phyloP scores from a whole-genome alignment of 2,888 invertebrate species.

The Caenorhabditis sp. region DNA sequence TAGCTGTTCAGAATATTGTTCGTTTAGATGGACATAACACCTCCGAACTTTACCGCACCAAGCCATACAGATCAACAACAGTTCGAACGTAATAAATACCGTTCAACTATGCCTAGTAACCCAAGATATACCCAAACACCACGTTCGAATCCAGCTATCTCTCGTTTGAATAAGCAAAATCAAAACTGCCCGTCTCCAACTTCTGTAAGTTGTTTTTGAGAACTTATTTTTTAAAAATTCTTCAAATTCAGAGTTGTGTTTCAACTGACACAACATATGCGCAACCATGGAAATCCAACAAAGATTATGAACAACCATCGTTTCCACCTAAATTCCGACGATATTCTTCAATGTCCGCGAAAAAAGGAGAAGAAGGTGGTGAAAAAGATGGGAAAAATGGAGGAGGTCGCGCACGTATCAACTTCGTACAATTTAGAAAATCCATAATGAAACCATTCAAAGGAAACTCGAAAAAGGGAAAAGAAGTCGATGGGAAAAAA shows the following conservation, averaged over 20 bases:
- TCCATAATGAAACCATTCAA: background rate
- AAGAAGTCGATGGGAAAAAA: too few species aligned
- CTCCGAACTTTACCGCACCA: background rate
- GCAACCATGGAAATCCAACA: slow-evolving; percentile 24
- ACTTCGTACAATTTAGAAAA: background rate
- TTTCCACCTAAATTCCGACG: background rate
- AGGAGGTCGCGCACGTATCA: background rate
- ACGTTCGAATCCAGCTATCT: background rate
- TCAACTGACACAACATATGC: slow-evolving; percentile 25
- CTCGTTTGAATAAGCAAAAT: background rate
- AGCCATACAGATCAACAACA: background rate
- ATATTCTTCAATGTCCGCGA: background rate
- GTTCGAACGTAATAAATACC: background rate
- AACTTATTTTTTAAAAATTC: background rate
- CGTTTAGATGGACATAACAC: background rate
- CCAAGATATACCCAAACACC: background rate
- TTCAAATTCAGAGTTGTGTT: slow-evolving; percentile 10
- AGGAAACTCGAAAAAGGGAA: background rate
- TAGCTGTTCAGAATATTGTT: too few species aligned
- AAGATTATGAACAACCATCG: slow-evolving; percentile 1
- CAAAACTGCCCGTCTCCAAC: slow-evolving; percentile 2
- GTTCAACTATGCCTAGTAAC: background rate
- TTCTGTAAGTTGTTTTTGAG: background rate
- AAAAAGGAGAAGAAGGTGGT: background rate
- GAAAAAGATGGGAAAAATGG: background rate